A percentile compares a stretch with the other conserved stretches of the same genome.
Evolutionary conservation across 2,888 invertebrate genomes (phyloP).

Genomic region (Heteromyza rotundicornis): DNA sequence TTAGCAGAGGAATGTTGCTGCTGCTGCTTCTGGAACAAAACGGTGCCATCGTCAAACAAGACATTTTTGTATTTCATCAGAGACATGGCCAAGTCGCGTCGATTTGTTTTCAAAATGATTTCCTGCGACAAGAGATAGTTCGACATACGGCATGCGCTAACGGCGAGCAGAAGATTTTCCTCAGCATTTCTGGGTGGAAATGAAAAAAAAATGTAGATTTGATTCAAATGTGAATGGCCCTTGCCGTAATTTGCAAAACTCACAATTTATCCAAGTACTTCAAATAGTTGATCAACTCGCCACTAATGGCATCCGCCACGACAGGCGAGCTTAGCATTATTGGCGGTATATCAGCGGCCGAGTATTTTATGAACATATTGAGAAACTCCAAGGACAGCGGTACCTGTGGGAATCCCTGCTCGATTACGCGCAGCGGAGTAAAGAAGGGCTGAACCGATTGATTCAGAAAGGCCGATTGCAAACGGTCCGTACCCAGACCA

Average conservation of each 20-base stretch:
- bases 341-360: conserved; percentile 52
- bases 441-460: conserved; percentile 52
- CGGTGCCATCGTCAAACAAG: conserved; percentile 56
- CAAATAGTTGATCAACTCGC: conserved; percentile 54
- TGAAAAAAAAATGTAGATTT: not conserved
- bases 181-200: conserved; percentile 42
- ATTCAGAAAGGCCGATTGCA: conserved; percentile 51
- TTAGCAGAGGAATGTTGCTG: conserved; percentile 21
- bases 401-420: conserved; percentile 46
- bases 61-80: conserved; percentile 57
- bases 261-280: conserved; percentile 49
- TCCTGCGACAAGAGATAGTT: conserved; percentile 56
- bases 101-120: conserved; percentile 43
- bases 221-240: no score
- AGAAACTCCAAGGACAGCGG: conserved; percentile 56
- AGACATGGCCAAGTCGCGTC: conserved; percentile 50
- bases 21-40: conserved; percentile 41
- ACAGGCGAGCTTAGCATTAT: conserved; percentile 57
- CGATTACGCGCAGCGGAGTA: conserved; percentile 41
- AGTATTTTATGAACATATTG: conserved; percentile 56
- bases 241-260: conserved; percentile 31
- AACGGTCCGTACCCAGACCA: conserved; percentile 52
- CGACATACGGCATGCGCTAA: conserved; percentile 58
- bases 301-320: conserved; percentile 56
- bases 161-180: conserved; percentile 52